These are phyloP conservation scores for Apis florea DNA, from an alignment of 1,140 invertebrate genomes.

Conservation along the genomic window DNA sequence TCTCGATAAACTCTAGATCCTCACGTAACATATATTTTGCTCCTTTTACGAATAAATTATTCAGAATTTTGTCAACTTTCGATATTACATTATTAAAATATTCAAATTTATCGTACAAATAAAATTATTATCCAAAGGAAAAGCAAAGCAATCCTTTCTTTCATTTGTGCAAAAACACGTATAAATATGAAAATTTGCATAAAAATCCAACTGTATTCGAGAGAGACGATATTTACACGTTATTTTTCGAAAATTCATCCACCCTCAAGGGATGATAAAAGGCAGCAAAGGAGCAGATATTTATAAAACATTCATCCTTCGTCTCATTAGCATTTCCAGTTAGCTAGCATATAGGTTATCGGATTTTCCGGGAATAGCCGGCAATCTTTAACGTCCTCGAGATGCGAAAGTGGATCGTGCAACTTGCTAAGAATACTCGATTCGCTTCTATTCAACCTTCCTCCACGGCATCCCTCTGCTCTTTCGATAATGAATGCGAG, in stretches of 20 bases:
- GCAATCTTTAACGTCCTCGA: constrained; percentile 44
- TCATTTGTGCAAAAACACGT: no score
- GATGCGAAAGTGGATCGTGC: constrained; percentile 33
- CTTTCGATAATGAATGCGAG: constrained; percentile 20
- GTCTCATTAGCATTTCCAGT: constrained; percentile 31
- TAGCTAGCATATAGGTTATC: constrained; percentile 44
- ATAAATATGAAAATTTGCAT: no score
- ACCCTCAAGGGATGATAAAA: background rate
- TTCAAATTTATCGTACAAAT: no score
- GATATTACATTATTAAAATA: no score
- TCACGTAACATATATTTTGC: no score
- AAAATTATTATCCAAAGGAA: no score
- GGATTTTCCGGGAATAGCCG: constrained; percentile 47
- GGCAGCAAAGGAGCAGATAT: background rate
- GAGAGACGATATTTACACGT: no score
- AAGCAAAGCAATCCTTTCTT: no score
- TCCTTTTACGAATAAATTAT: no score
- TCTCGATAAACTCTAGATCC: no score
- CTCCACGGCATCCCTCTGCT: background rate
- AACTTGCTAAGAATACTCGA: constrained; percentile 39
- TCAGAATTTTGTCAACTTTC: no score
- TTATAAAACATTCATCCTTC: constrained; percentile 32
- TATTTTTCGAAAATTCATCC: background rate
- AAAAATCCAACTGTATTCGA: no score
- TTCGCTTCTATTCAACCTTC: constrained; percentile 30